Evolutionary conservation across 1,140 invertebrate genomes (phyloP).

Genomic region (Marisa cornuarietis): DNA sequence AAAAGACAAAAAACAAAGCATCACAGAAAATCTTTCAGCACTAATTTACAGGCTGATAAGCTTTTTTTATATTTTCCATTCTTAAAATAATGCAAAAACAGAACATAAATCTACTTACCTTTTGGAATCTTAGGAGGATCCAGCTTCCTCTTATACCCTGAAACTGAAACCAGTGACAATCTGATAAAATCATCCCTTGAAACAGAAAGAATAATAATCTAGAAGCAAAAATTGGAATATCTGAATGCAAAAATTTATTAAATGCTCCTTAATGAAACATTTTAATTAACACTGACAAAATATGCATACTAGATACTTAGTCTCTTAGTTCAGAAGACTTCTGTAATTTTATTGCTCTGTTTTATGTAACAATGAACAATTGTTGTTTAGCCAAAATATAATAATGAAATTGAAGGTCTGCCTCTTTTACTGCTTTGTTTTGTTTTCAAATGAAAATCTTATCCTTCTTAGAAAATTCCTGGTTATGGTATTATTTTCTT

Average conservation of each 20-base stretch:
- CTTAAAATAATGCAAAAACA: neutral
- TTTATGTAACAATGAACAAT: no score
- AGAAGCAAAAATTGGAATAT: neutral
- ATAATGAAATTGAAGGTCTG: no score
- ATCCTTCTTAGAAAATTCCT: no score
- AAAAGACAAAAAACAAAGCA: no score
- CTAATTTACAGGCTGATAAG: no score
- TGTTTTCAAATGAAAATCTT: no score
- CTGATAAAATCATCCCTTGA: neutral
- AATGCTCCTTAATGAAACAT: neutral
- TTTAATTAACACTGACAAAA: neutral
- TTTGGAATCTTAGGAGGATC: slow-evolving; percentile 36
- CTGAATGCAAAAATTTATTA: neutral
- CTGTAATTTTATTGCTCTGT: neutral
- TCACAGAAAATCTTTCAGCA: neutral
- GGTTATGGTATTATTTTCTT: no score
- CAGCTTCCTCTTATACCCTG: slow-evolving; percentile 31
- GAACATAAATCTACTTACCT: slow-evolving; percentile 14
- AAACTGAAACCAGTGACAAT: slow-evolving; percentile 19
- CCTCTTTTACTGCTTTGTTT: no score
- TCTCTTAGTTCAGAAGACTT: neutral
- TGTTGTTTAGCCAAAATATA: no score
- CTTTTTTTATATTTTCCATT: neutral
- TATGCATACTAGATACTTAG: neutral
- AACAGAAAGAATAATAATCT: neutral